Base-by-base conservation (phyloP, 1,140 invertebrate genomes). In the Meloidogyne hapla region DNA sequence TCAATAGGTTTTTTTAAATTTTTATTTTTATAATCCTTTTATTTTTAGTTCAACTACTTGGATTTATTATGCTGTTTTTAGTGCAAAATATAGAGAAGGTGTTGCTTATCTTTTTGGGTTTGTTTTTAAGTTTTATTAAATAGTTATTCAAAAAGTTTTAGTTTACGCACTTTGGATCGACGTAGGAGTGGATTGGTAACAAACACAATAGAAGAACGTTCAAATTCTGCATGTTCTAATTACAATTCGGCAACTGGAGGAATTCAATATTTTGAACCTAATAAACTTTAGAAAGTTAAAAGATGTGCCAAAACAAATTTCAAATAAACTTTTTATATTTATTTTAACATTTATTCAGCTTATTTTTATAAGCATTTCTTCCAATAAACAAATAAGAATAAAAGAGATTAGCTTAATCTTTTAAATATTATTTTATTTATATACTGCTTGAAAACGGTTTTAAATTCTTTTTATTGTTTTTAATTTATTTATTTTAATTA, bases 11-110 rank as follows among this genome's bases (percentile, higher is more conserved):
- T 40, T 42, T 69, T 74, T 1, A 23, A 40, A 1, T 1, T 28
- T 42, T 25, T 26, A 13, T 45, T 45, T 21, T 38, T 1, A 69
- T 18, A 9, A 18, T 23, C 12, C 18, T 74, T 40, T 18, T 56
- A n/a, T 40, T 1, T 69, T 48, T 69, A 75, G 64, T 33, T 77
- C 80, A 26, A 80, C 79, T 2, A 80, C 79, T 15, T 80, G 76
- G 77, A 82, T 80, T 38, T 62, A 82, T 56, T 80, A 80, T 64
- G 45, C 79, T 2, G 28, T 65, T 26, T 80, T 80, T 48, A 81
- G 79, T 56, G 79, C 77, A 21, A 80, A 81, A 21, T 80, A 80
- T 69, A 80, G 79, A 25, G 62, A 79, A 13, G 68, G 62, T n/a
- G 78, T 77, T 10, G 70, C 71, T 10, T 23, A 61, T 48, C 21